Conservation (phyloP, 2,888 invertebrate species). For the Thecocarcelia acutangulata region DNA sequence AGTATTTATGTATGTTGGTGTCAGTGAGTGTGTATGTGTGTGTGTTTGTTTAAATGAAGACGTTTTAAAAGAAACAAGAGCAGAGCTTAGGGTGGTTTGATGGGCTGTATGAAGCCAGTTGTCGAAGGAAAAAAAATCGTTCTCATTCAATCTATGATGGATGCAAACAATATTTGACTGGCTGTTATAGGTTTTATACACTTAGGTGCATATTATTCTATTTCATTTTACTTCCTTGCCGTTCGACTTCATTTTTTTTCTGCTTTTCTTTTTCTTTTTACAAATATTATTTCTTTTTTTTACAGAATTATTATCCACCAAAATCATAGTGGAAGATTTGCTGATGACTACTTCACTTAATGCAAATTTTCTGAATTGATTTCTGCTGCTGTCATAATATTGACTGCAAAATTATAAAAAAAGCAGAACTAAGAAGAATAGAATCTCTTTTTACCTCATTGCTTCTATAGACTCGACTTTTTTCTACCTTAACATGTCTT, state of each 20-base stretch:
- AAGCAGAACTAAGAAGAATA: constrained; percentile 16
- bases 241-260: constrained; percentile 31
- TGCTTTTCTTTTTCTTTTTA: constrained; percentile 25
- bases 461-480: constrained; percentile 18
- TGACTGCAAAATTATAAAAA: constrained; percentile 5
- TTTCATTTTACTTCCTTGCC: constrained; percentile 48
- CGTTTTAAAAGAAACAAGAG: not conserved
- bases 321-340: constrained; percentile 69
- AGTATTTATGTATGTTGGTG: no score
- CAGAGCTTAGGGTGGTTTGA: constrained; percentile 19
- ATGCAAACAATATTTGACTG: constrained; percentile 56
- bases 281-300: constrained; percentile 36
- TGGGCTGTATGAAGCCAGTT: constrained; percentile 5
- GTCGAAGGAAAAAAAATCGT: not conserved
- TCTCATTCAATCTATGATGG: constrained; percentile 14
- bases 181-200: constrained; percentile 49
- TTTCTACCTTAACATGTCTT: constrained; percentile 42
- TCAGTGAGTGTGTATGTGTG: no score
- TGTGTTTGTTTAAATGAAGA: not conserved
- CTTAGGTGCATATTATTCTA: constrained; percentile 46
- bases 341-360: constrained; percentile 73
- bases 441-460: constrained; percentile 44
- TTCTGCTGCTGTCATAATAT: constrained; percentile 55
- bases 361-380: constrained; percentile 72
- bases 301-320: constrained; percentile 54